Percentiles rank a stretch among this genome's conserved stretches.
These are phyloP conservation scores for Triops longicaudatus DNA, from an alignment of 1,140 invertebrate genomes.

Conservation along the genomic window DNA sequence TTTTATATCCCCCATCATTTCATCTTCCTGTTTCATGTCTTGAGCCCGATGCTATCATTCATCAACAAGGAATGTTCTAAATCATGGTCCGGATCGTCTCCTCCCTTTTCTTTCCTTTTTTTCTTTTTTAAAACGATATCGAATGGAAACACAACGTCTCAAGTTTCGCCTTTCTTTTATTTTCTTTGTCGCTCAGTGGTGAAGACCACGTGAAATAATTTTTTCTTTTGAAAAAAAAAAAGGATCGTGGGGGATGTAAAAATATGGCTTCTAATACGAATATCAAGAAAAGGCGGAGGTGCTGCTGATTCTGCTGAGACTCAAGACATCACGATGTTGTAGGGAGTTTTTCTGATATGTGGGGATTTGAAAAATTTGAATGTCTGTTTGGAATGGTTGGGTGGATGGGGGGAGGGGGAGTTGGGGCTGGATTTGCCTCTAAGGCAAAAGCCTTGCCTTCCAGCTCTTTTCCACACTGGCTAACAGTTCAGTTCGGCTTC, in stretches of 20 bases:
- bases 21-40: slow-evolving; percentile 12
- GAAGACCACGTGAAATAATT: no score
- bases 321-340: not conserved
- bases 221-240: not conserved
- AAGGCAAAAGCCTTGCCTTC: not conserved
- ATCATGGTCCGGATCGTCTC: slow-evolving; percentile 19
- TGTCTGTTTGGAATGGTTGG: not conserved
- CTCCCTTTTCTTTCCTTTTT: slow-evolving; percentile 17
- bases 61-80: slow-evolving; percentile 11
- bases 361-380: slow-evolving; percentile 8
- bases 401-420: not conserved
- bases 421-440: not conserved
- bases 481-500: not conserved
- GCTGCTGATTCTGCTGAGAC: not conserved
- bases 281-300: slow-evolving; percentile 18
- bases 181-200: not conserved
- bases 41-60: not conserved
- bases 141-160: not conserved
- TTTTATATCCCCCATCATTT: slow-evolving; percentile 13
- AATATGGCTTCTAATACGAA: not conserved
- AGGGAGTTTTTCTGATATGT: not conserved
- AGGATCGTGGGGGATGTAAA: not conserved
- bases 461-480: not conserved
- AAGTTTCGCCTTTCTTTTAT: not conserved
- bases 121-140: not conserved